These are phyloP conservation scores for Leucoraja erinaceus DNA, from an alignment of 2,113 vertebrate species.

Conservation along the genomic window DNA sequence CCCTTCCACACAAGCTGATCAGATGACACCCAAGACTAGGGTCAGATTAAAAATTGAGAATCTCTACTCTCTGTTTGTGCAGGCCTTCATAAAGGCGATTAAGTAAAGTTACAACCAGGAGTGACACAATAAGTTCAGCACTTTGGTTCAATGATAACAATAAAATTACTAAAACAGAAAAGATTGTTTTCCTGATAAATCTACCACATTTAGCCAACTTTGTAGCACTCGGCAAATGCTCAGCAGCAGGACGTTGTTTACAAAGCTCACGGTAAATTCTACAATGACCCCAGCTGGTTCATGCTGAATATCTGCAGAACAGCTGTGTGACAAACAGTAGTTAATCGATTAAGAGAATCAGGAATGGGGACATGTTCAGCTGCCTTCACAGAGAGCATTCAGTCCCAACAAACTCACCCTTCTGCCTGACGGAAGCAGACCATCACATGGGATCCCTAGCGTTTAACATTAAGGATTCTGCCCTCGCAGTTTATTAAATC, in stretches of 20 bases:
- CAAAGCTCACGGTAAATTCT: neutral
- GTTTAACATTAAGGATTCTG: slow-evolving; percentile 30
- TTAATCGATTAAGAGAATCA: neutral
- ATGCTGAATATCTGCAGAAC: neutral
- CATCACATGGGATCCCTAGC: neutral
- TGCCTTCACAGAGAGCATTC: neutral
- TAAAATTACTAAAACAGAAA: neutral
- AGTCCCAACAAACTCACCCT: neutral
- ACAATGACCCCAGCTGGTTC: neutral
- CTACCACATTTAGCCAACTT: neutral
- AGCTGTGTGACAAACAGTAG: neutral
- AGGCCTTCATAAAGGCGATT: neutral
- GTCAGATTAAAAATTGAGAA: neutral
- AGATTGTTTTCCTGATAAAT: neutral
- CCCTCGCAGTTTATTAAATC: neutral
- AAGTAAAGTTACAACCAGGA: neutral
- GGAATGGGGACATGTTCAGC: neutral
- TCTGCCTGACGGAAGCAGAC: neutral
- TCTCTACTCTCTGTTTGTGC: neutral
- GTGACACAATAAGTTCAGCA: neutral
- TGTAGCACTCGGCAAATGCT: neutral
- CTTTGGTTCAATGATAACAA: neutral
- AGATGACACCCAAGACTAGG: neutral
- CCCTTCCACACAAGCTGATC: too few relatives aligned
- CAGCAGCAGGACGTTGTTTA: neutral